phyloP scores from a whole-genome alignment of 2,113 vertebrate genomes.

The Haplochromis burtoni region DNA sequence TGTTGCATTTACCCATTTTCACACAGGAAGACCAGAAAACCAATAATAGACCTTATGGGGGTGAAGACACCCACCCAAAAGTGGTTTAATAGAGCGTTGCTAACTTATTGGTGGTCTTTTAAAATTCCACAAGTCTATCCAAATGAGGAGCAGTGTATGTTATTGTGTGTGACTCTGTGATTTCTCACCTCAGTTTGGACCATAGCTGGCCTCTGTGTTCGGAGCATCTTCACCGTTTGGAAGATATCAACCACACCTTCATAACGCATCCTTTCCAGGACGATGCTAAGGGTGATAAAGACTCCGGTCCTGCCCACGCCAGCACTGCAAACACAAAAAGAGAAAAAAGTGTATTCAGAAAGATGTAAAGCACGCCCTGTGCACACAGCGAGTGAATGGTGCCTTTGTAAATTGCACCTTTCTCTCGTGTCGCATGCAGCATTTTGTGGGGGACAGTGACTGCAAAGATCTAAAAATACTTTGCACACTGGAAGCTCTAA shows the following conservation, averaged over 20 bases:
- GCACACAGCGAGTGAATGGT: neutral
- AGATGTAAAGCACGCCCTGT: neutral
- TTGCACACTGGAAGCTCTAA: neutral
- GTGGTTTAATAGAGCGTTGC: neutral
- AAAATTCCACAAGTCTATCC: neutral
- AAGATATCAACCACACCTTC: constrained; percentile 98
- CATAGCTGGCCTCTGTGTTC: constrained; percentile 96
- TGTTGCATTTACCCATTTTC: neutral
- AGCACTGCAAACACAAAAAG: constrained; percentile 69
- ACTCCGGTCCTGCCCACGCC: constrained; percentile 94
- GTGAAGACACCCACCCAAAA: neutral
- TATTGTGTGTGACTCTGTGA: neutral
- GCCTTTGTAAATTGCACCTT: neutral
- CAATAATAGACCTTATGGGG: neutral
- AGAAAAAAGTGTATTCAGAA: neutral
- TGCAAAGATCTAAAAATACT: neutral
- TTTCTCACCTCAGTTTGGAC: constrained; percentile 92
- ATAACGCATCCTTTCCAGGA: constrained; percentile 96
- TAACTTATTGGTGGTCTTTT: neutral
- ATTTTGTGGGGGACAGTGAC: neutral
- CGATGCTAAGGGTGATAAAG: constrained; percentile 95
- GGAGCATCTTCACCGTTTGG: constrained; percentile 98
- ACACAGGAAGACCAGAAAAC: neutral
- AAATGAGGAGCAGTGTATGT: neutral
- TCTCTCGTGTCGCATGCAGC: neutral